A percentile compares a stretch with the other conserved stretches of the same genome.
These are phyloP conservation scores for Stigmatopora argus DNA, from an alignment of 2,113 vertebrate genomes.

Conservation along the genomic window DNA sequence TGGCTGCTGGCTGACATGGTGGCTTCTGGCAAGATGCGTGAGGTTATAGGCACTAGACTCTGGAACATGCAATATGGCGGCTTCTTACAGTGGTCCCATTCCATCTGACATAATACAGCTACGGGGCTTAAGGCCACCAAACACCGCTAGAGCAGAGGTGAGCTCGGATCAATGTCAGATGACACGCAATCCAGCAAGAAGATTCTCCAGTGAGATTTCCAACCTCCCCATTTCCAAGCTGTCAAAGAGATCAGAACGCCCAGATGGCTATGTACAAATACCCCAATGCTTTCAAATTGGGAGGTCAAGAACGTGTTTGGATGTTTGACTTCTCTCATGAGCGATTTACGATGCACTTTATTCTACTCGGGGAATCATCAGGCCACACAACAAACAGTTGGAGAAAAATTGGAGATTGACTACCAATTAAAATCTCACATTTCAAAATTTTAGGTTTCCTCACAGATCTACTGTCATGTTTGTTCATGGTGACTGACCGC, in stretches of 20 bases:
- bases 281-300: not conserved
- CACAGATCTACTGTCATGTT: not conserved
- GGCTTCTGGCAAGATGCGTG: constrained; percentile 63
- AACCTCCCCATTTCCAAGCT: not conserved
- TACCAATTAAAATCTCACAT: not conserved
- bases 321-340: not conserved
- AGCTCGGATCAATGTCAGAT: not conserved
- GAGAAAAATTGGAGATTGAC: not conserved
- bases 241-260: not conserved
- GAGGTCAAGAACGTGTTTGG: constrained; percentile 3
- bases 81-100: constrained; percentile 47
- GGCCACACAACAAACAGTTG: not conserved
- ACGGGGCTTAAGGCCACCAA: not conserved
- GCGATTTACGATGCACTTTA: not conserved
- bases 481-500: not conserved
- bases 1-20: constrained; percentile 58
- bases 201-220: not conserved
- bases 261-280: not conserved
- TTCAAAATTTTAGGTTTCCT: not conserved
- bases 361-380: not conserved
- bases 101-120: not conserved
- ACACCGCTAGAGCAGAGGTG: not conserved
- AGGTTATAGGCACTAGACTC: constrained; percentile 66
- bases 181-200: not conserved
- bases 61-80: constrained; percentile 64